Conservation (phyloP, 35 echinoderm and acorn worm genomes). For the Stichopus chloronotus region DNA sequence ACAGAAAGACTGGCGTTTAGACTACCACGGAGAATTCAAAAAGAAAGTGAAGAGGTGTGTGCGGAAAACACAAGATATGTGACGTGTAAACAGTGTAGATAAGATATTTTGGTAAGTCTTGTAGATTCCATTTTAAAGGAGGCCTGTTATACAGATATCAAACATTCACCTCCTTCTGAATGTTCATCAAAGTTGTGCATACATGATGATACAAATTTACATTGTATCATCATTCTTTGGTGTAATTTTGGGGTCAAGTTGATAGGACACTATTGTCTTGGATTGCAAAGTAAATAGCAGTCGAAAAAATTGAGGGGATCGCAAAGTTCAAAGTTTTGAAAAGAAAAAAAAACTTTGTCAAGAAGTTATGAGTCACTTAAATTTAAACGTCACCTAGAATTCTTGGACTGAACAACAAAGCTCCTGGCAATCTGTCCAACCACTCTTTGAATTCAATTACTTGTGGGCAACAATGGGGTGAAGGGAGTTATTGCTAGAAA, state of each 20-base stretch:
- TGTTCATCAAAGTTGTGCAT: neutral
- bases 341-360: no score
- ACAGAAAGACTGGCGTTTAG: slow-evolving; percentile 97
- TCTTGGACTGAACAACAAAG: no score
- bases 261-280: neutral
- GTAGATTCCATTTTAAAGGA: neutral
- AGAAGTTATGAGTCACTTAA: no score
- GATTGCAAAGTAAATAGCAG: neutral
- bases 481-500: no score
- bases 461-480: no score
- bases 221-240: neutral
- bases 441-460: no score
- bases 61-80: slow-evolving; percentile 82
- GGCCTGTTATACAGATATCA: neutral
- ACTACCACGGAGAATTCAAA: slow-evolving; percentile 86
- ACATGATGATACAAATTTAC: neutral
- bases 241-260: neutral
- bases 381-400: no score
- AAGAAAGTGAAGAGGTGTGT: slow-evolving; percentile 81
- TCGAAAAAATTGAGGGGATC: no score
- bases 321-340: no score
- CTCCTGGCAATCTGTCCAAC: no score
- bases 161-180: neutral
- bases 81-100: slow-evolving; percentile 47
- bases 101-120: slow-evolving; percentile 51